Evolutionary conservation across 2,888 invertebrate genomes (phyloP), one percentile per base, ranked within the genome.

Genomic region (Cephus pygmeus): DNA sequence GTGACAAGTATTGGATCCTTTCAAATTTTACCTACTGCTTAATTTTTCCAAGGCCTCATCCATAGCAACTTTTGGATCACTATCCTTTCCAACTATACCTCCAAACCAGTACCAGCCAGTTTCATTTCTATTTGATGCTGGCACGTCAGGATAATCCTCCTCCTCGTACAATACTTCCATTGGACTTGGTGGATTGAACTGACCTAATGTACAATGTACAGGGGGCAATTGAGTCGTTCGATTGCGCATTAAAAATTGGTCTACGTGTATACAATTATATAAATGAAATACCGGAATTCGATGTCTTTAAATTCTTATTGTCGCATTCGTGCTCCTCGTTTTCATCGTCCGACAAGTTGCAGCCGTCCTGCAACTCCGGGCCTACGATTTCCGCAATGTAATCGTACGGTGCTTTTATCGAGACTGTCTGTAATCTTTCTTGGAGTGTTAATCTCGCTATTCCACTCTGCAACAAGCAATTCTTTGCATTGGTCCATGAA

Each of bases 41-140:
- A 97, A 94, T 93, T 95, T 95, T 85, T 94, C 93, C 93, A 97
- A 92, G 75, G 96, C 96, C 85, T 94, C 93, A 83, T 93, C 93
- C 88, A 96, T 95, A 30, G 96, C 96, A 81, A 93, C 91, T 79
- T 93, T 93, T 12, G 95, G 93, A 88, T 95, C 94, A 23, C 92
- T 88, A 76, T 95, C 94, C 86, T 94, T 94, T 34, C 97, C 97
- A 81, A 95, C 94, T 79, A 97, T 94, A 69, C 96, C 96, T 33
- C 96, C 95, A 77, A 97, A 94, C 94, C 96, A 97, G 91, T 95
- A 94, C 97, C 97, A 97, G 73, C 97, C 97, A 80, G 95, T 94
- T 87, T 93, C 93, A 91, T 96, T 96, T 75, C 93, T 94, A 80
- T 94, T 94, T 81, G 94, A 94, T 85, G 93, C 92, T 79, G 95